Evolutionary conservation across 1,140 invertebrate genomes (phyloP).

Genomic region (Maniola jurtina): DNA sequence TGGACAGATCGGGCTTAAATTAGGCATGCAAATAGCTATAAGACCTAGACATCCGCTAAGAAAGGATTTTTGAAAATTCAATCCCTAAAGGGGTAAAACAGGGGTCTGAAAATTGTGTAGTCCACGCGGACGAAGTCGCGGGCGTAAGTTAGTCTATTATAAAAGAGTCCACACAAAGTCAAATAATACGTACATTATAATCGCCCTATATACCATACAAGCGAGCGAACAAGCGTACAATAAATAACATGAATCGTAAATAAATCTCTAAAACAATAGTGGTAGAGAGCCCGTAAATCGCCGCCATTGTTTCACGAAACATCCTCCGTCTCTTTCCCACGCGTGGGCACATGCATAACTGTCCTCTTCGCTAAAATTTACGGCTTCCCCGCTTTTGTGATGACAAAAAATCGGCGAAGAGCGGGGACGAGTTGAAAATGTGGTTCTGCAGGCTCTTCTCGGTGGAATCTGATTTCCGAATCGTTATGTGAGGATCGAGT

Average conservation of each 20-base stretch:
- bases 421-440: not conserved
- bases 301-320: slow-evolving; percentile 5
- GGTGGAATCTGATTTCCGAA: not conserved
- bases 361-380: slow-evolving; percentile 3
- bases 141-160: no score
- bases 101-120: no score
- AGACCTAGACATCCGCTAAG: no score
- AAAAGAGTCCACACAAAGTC: not conserved
- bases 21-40: no score
- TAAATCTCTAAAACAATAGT: slow-evolving; percentile 9
- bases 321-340: not conserved
- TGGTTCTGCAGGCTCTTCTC: not conserved
- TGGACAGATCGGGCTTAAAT: no score
- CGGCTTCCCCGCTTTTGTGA: slow-evolving; percentile 8
- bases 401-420: slow-evolving; percentile 2
- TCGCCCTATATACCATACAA: not conserved
- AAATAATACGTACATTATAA: slow-evolving; percentile 1
- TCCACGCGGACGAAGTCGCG: no score
- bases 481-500: no score
- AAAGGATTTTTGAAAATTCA: no score
- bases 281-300: not conserved
- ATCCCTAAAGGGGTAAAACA: no score
- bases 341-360: not conserved
- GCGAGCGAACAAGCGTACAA: not conserved
- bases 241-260: not conserved